phyloP scores from a whole-genome alignment of 1,140 invertebrate species.

The Helicoverpa zea region DNA sequence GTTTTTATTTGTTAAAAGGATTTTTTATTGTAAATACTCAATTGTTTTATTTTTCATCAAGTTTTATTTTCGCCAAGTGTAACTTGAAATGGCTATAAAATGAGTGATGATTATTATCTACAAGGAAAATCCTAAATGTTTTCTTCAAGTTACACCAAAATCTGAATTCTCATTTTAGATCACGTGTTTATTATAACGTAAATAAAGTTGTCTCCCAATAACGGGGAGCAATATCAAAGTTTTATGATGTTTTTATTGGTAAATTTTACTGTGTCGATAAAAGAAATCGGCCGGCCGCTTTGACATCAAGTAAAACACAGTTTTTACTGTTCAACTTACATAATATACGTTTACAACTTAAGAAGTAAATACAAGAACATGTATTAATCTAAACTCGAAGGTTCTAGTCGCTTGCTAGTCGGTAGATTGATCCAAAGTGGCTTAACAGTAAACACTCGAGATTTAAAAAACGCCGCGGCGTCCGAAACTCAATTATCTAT shows the following conservation, averaged over 20 bases:
- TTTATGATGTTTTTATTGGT: constrained; percentile 50
- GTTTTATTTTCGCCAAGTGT: no score
- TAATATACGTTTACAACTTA: constrained; percentile 35
- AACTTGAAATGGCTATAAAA: no score
- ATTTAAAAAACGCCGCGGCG: constrained; percentile 61
- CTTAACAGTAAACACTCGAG: constrained; percentile 68
- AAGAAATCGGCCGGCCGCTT: constrained; percentile 30
- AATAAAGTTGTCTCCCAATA: constrained; percentile 42
- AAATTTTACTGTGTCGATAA: constrained; percentile 46
- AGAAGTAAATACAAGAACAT: constrained; percentile 47
- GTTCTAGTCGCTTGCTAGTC: constrained; percentile 45
- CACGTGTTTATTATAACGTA: constrained; percentile 41
- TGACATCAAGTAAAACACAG: constrained; percentile 33
- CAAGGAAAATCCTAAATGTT: not conserved
- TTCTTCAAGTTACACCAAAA: not conserved
- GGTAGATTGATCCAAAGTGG: constrained; percentile 64
- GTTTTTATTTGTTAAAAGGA: not conserved
- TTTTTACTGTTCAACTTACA: constrained; percentile 16
- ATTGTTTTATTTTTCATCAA: no score
- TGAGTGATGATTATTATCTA: no score
- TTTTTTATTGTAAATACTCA: no score
- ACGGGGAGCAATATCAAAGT: constrained; percentile 34
- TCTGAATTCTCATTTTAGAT: constrained; percentile 19
- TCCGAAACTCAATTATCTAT: constrained; percentile 73
- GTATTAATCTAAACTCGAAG: constrained; percentile 69